These are phyloP conservation scores for Penaeus japonicus DNA, from an alignment of 1,140 invertebrate species.

Conservation along the genomic window DNA sequence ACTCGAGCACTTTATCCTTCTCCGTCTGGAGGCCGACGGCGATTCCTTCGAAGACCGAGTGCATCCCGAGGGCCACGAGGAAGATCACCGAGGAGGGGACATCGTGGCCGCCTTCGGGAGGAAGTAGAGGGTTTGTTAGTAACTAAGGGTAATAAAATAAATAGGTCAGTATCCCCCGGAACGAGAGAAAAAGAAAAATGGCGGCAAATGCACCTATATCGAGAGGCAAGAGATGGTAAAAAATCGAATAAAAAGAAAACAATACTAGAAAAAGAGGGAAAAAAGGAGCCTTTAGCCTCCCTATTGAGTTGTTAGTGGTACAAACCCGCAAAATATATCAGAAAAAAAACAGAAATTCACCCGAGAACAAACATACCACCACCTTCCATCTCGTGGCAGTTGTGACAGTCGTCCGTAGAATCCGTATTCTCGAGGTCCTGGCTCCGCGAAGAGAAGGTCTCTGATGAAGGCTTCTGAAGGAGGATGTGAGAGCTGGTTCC, in stretches of 20 bases:
- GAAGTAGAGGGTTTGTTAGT: not conserved
- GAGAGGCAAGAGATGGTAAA: too few relatives aligned
- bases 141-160: too few relatives aligned
- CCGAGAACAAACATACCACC: too few relatives aligned
- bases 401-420: not conserved
- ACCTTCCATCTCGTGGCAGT: not conserved
- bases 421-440: not conserved
- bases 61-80: conserved; percentile 50
- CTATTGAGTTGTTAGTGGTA: too few relatives aligned
- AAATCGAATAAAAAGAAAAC: too few relatives aligned
- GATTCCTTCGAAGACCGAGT: conserved; percentile 56
- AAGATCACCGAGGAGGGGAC: conserved; percentile 58
- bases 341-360: too few relatives aligned
- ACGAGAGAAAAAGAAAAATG: not conserved
- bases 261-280: too few relatives aligned
- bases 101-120: conserved; percentile 22
- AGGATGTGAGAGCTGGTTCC: not conserved
- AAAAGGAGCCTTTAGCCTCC: too few relatives aligned
- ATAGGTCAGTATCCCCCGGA: too few relatives aligned
- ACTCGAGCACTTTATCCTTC: conserved; percentile 52
- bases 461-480: not conserved
- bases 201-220: too few relatives aligned
- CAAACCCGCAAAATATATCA: too few relatives aligned
- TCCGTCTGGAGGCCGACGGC: conserved; percentile 58
- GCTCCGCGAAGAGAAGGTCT: not conserved